Evolutionary conservation across 2,797 vertebrate genomes (phyloP), one percentile per base, ranked within the genome.

Genomic region (Sebastes vulpes): DNA sequence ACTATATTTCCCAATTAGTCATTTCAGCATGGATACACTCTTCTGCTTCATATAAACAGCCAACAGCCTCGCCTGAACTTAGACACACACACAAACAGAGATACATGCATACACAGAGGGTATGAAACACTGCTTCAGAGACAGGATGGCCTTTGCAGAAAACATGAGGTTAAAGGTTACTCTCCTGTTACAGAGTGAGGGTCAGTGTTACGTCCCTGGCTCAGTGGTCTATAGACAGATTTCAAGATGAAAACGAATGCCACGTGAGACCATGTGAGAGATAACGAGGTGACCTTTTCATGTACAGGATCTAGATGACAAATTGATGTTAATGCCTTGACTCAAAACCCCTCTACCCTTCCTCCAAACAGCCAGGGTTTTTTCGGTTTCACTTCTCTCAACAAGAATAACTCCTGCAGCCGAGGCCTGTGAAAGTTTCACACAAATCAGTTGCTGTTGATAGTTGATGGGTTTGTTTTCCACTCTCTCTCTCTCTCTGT

Each of bases 11-110:
- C 93, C 90, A 90, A 94, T 94, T 93, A 94, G 92, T 84, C 88
- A 92, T 90, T 93, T 92, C 90, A 93, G 92, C 91, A 90, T 93
- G 92, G 87, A 90, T 93, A 88, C 93, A 92, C 84, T 91, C 91
- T 92, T 92, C 90, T 94, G 91, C 89, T 91, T 92, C 83, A 79
- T 74, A 78, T 88, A 86, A 91, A 86, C 90, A 85, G 92, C 91
- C 90, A 81, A 83, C 82, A 93, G 85, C 88, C 87, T 88, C 11
- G 72, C 86, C 90, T 64, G 72, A 73, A 79, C 81, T 70, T 65
- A 65, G 61, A 73, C 32, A 73, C 46, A 52, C 25, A 72, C 25
- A 50, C 48, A 50, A 23, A 76, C 76, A 76, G 20, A 57, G 11
- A 72, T 4, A 29, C 65, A 83, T 5, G 6, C 48, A 77, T 57